phyloP scores from a whole-genome alignment of 1,140 invertebrate species.

The Anagrus nilaparvatae region DNA sequence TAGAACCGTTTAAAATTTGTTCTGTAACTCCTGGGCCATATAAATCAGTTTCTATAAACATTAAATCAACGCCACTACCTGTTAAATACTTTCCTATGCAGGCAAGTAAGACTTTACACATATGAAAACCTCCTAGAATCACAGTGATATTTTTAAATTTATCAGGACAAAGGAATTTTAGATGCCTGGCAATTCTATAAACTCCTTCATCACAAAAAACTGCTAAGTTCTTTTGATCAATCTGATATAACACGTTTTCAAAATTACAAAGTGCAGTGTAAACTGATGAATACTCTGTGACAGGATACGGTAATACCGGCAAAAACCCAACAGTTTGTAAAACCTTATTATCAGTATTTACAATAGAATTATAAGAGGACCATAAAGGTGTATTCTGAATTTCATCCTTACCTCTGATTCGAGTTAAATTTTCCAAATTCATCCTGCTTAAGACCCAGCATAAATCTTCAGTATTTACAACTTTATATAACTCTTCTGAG shows the following conservation, averaged over 20 bases:
- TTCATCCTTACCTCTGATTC: too few relatives aligned
- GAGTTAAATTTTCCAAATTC: too few relatives aligned
- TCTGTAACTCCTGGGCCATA: constrained; percentile 7
- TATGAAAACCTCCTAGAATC: constrained; percentile 12
- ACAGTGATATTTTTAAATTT: constrained; percentile 3
- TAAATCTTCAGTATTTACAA: too few relatives aligned
- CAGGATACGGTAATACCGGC: not conserved
- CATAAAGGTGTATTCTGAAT: too few relatives aligned
- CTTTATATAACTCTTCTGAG: too few relatives aligned
- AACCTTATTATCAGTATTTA: too few relatives aligned
- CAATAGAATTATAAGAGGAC: too few relatives aligned
- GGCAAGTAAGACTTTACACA: constrained; percentile 7
- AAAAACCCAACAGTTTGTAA: constrained; percentile 1
- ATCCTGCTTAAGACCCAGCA: too few relatives aligned
- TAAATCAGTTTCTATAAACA: constrained; percentile 12
- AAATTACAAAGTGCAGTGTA: constrained; percentile 5
- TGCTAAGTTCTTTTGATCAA: not conserved
- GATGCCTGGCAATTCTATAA: not conserved
- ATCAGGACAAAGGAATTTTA: not conserved
- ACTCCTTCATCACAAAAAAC: constrained; percentile 2
- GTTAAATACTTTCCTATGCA: constrained; percentile 13
- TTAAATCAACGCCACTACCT: constrained; percentile 13
- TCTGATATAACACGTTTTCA: not conserved
- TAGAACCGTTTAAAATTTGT: constrained; percentile 12
- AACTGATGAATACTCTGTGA: not conserved